phyloP scores from a whole-genome alignment of 1,140 invertebrate genomes.

The Lepidurus couesii region DNA sequence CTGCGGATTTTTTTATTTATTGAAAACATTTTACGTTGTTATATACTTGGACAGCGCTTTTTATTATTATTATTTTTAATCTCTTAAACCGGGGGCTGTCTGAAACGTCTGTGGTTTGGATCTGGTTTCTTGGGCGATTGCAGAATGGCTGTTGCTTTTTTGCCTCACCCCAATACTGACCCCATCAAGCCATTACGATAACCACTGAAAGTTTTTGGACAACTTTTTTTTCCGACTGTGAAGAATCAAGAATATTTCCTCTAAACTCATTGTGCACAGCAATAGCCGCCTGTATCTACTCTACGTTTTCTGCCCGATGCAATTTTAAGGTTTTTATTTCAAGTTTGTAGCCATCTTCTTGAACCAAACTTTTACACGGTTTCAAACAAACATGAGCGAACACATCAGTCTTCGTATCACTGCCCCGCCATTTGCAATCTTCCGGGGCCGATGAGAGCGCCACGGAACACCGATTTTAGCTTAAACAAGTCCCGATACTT shows the following conservation, averaged over 20 bases:
- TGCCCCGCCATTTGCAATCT: background rate
- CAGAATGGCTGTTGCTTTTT: background rate
- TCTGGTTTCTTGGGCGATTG: background rate
- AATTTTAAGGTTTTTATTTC: background rate
- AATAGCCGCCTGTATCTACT: conserved; percentile 10
- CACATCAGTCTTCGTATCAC: background rate
- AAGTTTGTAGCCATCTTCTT: background rate
- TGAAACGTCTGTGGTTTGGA: background rate
- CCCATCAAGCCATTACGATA: background rate
- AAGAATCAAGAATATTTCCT: background rate
- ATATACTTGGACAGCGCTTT: background rate
- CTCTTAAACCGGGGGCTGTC: background rate
- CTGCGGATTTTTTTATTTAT: conserved; percentile 7
- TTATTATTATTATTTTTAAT: background rate
- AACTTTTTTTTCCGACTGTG: background rate
- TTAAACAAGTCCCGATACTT: background rate
- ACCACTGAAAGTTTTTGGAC: background rate
- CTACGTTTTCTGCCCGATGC: background rate
- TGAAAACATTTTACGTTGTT: background rate
- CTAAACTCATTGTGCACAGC: background rate
- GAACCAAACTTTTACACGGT: background rate
- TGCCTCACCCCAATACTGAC: background rate
- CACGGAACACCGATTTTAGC: background rate
- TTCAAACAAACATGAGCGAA: background rate
- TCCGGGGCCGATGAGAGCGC: background rate